Base-by-base conservation (phyloP, 2,888 invertebrate genomes). In the Drosophila vallismaia region DNA sequence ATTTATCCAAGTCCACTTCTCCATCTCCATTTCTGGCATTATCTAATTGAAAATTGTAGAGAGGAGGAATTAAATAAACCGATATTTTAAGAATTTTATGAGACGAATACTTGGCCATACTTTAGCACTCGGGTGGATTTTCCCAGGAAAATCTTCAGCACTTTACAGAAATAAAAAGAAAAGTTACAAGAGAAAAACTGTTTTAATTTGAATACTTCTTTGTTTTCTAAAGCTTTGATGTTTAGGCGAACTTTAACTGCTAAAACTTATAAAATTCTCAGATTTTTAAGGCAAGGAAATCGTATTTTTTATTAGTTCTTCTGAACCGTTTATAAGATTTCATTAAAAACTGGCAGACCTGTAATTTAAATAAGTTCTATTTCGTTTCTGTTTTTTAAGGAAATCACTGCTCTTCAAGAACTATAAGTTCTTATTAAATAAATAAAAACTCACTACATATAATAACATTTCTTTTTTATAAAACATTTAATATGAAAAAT, bases 1-100 rank as follows among this genome's bases (percentile, higher is more conserved):
- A 73, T 74, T 79, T 71, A 58, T 53, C 38, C 38, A 26, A 14
- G 28, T 60, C 38, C 45, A 45, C 28, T 40, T 51, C 26, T 28
- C 63, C 26, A 31, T 48, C 36, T 19, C 24, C 24, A 24, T 44
- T 31, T 31, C 19, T 42, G 10, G 40, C 36, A 26, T 31, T 28
- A 49, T 44, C 56, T 71, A 71, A 71, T 71, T 71, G 55, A 64
- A 71, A 71, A 45, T 52, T 29, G 26, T 48, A 44, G 7, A 19
- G 40, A 4, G 10, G 44, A 1, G n/a, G 6, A 5, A n/a, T 12
- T 6, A 12, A 33, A 33, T 33, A 33, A 33, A 36, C n/a, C 6
- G 0, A 36, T 36, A n/a, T 36, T 12, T 36, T 36, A 6, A 2
- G 24, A 44, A 14, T 5, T 42, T 42, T 19, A 42, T 9, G 40